A percentile compares a stretch with the other conserved stretches of the same genome.
Conservation (phyloP, 2,888 invertebrate genomes). For the Pristionchus mayeri region DNA sequence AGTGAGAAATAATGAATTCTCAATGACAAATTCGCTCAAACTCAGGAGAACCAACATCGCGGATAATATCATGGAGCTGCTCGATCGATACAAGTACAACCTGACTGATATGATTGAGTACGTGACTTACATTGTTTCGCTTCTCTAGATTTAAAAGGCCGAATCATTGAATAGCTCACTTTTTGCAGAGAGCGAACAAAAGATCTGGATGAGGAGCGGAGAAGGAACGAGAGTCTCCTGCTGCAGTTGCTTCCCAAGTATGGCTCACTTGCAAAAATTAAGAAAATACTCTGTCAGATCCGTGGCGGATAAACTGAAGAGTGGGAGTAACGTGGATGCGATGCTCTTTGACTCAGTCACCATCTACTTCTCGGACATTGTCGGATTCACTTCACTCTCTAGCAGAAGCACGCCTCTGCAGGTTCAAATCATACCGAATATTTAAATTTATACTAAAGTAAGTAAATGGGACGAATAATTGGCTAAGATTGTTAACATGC, state of each 20-base stretch:
- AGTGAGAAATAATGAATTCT: constrained; percentile 79
- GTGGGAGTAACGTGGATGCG: constrained; percentile 61
- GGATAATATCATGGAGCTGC: constrained; percentile 97
- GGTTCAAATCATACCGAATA: no score
- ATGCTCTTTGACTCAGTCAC: constrained; percentile 60
- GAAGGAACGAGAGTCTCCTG: constrained; percentile 80
- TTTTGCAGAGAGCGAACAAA: constrained; percentile 85
- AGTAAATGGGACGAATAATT: not conserved
- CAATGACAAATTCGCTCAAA: not conserved
- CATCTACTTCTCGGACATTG: constrained; percentile 67
- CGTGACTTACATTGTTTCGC: not conserved
- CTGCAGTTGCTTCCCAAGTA: constrained; percentile 86
- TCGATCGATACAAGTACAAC: constrained; percentile 97
- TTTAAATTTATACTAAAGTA: not conserved
- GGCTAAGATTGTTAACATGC: constrained; percentile 86
- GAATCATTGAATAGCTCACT: constrained; percentile 76
- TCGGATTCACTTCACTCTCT: constrained; percentile 64
- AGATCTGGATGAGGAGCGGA: constrained; percentile 90
- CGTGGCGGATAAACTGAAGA: constrained; percentile 60
- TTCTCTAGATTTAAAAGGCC: no score
- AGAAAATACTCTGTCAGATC: constrained; percentile 48
- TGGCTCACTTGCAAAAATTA: no score
- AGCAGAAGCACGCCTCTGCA: constrained; percentile 63
- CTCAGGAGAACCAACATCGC: constrained; percentile 93
- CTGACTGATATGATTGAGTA: constrained; percentile 90